Evolutionary conservation across 92 coral and sea anemone species (phyloP), one percentile per base, ranked within the genome.

Genomic region (Actinernus sp.): DNA sequence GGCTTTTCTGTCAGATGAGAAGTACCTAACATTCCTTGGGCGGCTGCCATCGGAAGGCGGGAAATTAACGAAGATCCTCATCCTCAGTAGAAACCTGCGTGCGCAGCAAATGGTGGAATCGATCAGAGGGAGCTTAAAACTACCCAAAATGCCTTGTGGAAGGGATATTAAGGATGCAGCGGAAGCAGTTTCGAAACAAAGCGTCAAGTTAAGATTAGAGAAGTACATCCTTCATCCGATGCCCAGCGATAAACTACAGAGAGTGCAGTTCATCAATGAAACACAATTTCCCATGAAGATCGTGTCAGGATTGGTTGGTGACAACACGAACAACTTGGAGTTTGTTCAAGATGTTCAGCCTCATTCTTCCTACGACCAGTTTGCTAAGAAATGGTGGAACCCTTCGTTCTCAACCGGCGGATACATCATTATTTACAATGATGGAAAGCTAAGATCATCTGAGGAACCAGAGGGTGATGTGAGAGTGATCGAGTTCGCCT

Each of bases 281-380:
- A 73, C 80, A 9, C 19, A 49, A 22, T 73, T 36, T 50, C 51
- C 59, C 50, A 60, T 73, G 61, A 60, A 44, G 28, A 34, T 73
- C 18, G 71, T 73, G 44, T 73, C 71, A 27, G 80, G 80, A 37
- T 49, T 36, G 16, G 70, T 60, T 61, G 80, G 80, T 37, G 8
- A 36, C 26, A 30, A 38, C 0, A 49, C 1, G 21, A 56, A 45
- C 1, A 58, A 73, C 51, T 17, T 73, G 30, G 52, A 48, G 17
- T 73, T 73, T 18, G 13, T n/a, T 13, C 16, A 73, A 59, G 80
- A 73, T 48, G 61, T 73, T 31, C 18, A 60, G 39, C 70, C 70
- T 36, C 51, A 33, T 26, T 60, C 70, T n/a, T 31, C 12, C 60
- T 50, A 73, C 25, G 54, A 61, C 26, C 31, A 31, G n/a, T n/a